These are phyloP conservation scores for Trichonephila clavipes DNA, from an alignment of 1,140 invertebrate species.

Conservation along the genomic window DNA sequence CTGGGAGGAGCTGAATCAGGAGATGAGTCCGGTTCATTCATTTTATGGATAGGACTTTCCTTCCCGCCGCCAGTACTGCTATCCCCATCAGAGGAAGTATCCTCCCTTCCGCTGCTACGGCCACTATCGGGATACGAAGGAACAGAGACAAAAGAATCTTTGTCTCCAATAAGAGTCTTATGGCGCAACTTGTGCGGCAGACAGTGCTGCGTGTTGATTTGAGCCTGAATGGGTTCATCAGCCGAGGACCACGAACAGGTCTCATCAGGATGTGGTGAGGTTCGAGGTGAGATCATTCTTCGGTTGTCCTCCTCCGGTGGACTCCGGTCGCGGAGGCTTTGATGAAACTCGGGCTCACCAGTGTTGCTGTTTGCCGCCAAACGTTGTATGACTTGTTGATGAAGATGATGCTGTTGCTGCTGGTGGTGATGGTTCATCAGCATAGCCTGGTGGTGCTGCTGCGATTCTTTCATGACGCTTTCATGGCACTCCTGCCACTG, in stretches of 20 bases:
- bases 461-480: slow-evolving; percentile 59
- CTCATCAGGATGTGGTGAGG: slow-evolving; percentile 25
- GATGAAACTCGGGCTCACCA: slow-evolving; percentile 55
- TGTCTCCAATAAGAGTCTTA: slow-evolving; percentile 91
- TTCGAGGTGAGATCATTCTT: slow-evolving; percentile 16
- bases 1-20: slow-evolving; percentile 29
- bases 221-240: slow-evolving; percentile 77
- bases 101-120: slow-evolving; percentile 78
- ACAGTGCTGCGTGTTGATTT: slow-evolving; percentile 79
- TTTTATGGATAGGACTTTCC: slow-evolving; percentile 78
- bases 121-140: slow-evolving; percentile 70
- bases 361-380: slow-evolving; percentile 39
- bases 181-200: slow-evolving; percentile 94
- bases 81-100: slow-evolving; percentile 78
- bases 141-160: slow-evolving; percentile 18
- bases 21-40: slow-evolving; percentile 77
- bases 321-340: slow-evolving; percentile 15
- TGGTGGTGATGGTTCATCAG: slow-evolving; percentile 61
- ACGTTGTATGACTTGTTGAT: slow-evolving; percentile 54
- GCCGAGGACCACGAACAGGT: slow-evolving; percentile 77
- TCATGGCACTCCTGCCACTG: slow-evolving; percentile 68
- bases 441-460: slow-evolving; percentile 63
- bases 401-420: slow-evolving; percentile 68
- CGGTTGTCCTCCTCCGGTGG: background rate
- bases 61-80: slow-evolving; percentile 72